These are phyloP conservation scores for Atherix ibis DNA, from an alignment of 2,888 invertebrate genomes.

Conservation along the genomic window DNA sequence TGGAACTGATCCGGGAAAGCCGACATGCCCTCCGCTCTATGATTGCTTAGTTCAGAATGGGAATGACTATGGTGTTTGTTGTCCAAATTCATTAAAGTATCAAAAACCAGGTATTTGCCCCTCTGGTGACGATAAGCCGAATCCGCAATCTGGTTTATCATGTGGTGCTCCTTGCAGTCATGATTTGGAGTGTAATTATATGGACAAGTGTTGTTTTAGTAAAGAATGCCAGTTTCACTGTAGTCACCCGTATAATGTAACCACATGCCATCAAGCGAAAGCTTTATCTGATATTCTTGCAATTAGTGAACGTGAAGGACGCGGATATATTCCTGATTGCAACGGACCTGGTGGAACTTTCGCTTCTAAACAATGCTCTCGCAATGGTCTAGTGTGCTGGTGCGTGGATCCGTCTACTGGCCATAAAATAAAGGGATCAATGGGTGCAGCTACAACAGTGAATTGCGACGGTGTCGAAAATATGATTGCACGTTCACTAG, in stretches of 20 bases:
- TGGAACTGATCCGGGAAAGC: slow-evolving; percentile 65
- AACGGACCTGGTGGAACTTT: slow-evolving; percentile 51
- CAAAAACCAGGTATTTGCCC: slow-evolving; percentile 69
- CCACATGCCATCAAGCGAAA: slow-evolving; percentile 61
- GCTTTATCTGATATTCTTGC: slow-evolving; percentile 61
- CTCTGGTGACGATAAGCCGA: slow-evolving; percentile 28
- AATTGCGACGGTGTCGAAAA: slow-evolving; percentile 40
- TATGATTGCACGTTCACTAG: slow-evolving; percentile 28
- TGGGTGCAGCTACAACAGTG: slow-evolving; percentile 58
- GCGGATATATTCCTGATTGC: slow-evolving; percentile 74
- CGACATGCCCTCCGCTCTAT: slow-evolving; percentile 68
- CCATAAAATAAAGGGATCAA: slow-evolving; percentile 59
- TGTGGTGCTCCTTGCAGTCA: slow-evolving; percentile 57
- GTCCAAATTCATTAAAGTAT: slow-evolving; percentile 59
- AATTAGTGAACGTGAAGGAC: slow-evolving; percentile 61
- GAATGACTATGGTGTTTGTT: slow-evolving; percentile 78
- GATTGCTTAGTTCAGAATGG: slow-evolving; percentile 62
- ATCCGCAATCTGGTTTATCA: slow-evolving; percentile 26
- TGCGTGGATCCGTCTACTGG: slow-evolving; percentile 62
- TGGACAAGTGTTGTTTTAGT: slow-evolving; percentile 67
- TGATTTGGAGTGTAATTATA: slow-evolving; percentile 66
- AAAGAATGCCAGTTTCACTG: slow-evolving; percentile 60
- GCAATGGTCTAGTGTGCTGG: slow-evolving; percentile 78
- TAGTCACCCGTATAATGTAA: slow-evolving; percentile 56
- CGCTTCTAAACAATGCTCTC: slow-evolving; percentile 59